A percentile compares a stretch with the other conserved stretches of the same genome.
phyloP scores from a whole-genome alignment of 1,140 invertebrate species.

The Saccostrea echinata region DNA sequence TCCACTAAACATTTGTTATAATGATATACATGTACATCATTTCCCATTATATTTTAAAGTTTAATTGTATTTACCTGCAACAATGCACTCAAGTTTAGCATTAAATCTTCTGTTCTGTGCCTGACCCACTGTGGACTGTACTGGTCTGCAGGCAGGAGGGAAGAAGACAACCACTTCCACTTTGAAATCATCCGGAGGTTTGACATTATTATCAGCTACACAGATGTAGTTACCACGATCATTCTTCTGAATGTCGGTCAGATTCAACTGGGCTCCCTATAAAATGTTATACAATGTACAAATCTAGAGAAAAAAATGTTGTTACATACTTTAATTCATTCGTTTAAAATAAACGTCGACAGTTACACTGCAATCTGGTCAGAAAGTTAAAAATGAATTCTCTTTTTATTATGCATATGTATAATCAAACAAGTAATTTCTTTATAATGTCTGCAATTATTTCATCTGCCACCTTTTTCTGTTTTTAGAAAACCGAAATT shows the following conservation, averaged over 20 bases:
- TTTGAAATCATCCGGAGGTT: slow-evolving; percentile 74
- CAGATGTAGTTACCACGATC: slow-evolving; percentile 76
- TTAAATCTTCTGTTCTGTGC: slow-evolving; percentile 75
- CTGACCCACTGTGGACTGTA: slow-evolving; percentile 76
- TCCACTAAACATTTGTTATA: too few relatives aligned
- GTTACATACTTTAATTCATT: too few relatives aligned
- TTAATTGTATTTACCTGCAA: slow-evolving; percentile 73
- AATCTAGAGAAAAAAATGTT: too few relatives aligned
- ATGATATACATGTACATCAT: too few relatives aligned
- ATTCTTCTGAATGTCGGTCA: slow-evolving; percentile 64
- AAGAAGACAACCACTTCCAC: slow-evolving; percentile 72
- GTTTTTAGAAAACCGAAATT: too few relatives aligned
- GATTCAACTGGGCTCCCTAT: slow-evolving; percentile 60
- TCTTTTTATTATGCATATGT: too few relatives aligned
- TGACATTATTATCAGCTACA: slow-evolving; percentile 78
- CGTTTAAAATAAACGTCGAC: too few relatives aligned
- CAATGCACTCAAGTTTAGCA: slow-evolving; percentile 75
- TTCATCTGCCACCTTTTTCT: too few relatives aligned
- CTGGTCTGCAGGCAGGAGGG: slow-evolving; percentile 66
- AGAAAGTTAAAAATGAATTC: too few relatives aligned
- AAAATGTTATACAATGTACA: background rate
- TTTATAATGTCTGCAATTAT: too few relatives aligned
- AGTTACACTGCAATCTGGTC: too few relatives aligned
- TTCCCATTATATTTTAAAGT: background rate
- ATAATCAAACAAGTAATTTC: too few relatives aligned